A percentile compares a stretch with the other conserved stretches of the same genome.
phyloP scores from a whole-genome alignment of 92 coral and sea anemone genomes.

The Umimayanthus chanpuru region DNA sequence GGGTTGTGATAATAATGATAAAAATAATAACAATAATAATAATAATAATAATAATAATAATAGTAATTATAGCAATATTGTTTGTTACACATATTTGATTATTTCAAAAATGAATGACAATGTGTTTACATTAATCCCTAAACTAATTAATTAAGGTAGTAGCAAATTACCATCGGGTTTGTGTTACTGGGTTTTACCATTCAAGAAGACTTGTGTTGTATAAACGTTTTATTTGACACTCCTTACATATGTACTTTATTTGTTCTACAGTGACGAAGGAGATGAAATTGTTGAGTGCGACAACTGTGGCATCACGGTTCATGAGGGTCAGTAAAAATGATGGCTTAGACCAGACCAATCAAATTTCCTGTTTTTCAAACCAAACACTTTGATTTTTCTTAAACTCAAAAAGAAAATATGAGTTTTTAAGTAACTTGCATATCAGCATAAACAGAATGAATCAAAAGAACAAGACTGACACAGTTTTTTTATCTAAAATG shows the following conservation, averaged over 20 bases:
- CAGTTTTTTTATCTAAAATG: neutral
- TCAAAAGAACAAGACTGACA: neutral
- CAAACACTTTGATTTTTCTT: neutral
- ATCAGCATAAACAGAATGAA: neutral
- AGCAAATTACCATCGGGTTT: no score
- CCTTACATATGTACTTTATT: neutral
- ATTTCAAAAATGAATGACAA: no score
- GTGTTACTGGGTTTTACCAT: neutral
- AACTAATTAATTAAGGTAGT: no score
- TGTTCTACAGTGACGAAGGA: constrained; percentile 88
- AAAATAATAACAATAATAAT: no score
- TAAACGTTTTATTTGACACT: no score
- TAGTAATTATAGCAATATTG: no score
- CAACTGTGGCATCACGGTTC: constrained; percentile 91
- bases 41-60: no score
- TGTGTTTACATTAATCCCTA: no score
- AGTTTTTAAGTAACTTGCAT: neutral
- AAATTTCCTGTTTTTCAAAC: neutral
- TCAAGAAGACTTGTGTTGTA: neutral
- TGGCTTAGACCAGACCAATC: no score
- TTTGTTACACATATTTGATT: no score
- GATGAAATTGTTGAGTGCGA: constrained; percentile 99
- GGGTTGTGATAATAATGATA: no score
- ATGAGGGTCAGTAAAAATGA: constrained; percentile 73
- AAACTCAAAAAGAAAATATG: neutral